A percentile compares a stretch with the other conserved stretches of the same genome.
Evolutionary conservation across 2,113 vertebrate genomes (phyloP).

Genomic region (Bothrops jararaca): DNA sequence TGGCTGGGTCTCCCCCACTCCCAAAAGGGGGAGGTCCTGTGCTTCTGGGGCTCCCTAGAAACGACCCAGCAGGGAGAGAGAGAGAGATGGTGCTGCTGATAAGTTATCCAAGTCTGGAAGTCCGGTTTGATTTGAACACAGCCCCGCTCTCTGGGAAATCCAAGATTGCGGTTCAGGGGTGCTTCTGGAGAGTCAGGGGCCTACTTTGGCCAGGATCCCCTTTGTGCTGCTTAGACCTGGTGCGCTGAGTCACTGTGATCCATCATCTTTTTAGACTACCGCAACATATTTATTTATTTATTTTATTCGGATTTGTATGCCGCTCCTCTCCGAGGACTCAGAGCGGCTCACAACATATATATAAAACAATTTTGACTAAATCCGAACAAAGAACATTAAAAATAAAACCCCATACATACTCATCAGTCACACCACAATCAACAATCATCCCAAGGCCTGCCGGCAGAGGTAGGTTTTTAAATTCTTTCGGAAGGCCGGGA

Average conservation of each 20-base stretch:
- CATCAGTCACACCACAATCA: no score
- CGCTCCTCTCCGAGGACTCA: no score
- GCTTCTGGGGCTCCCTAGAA: background rate
- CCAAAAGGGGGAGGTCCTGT: background rate
- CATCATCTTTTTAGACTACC: background rate
- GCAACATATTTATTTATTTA: no score
- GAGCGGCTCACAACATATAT: no score
- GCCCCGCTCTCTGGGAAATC: background rate
- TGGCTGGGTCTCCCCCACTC: background rate
- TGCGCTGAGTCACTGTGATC: background rate
- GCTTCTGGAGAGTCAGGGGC: background rate
- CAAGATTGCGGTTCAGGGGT: background rate
- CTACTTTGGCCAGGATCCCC: background rate
- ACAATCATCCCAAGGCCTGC: no score
- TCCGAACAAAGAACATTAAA: no score
- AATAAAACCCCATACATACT: no score
- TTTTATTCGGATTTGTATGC: no score
- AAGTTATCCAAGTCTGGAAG: background rate
- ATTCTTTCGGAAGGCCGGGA: no score
- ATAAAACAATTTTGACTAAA: no score
- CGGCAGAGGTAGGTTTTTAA: no score
- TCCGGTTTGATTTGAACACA: background rate
- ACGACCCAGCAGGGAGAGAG: background rate
- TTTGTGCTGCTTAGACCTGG: background rate
- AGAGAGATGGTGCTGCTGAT: background rate